phyloP scores from a whole-genome alignment of 2,113 vertebrate genomes.

The Toxotes chatareus region DNA sequence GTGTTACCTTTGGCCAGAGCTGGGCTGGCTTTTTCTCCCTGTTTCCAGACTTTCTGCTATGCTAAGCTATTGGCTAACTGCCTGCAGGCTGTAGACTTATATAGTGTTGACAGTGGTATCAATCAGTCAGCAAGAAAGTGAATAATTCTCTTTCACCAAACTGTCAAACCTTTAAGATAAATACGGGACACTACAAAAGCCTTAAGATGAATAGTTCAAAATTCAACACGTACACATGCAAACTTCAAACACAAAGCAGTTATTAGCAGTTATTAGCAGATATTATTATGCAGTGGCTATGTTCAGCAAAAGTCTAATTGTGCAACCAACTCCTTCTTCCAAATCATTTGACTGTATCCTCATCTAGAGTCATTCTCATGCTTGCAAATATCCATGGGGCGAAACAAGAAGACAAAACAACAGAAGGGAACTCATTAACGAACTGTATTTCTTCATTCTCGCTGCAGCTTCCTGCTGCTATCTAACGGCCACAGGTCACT shows the following conservation, averaged over 20 bases:
- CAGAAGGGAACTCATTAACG: slow-evolving; percentile 17
- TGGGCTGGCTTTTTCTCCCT: too few relatives aligned
- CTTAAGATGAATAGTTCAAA: background rate
- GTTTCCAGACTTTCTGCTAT: too few relatives aligned
- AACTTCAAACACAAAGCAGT: background rate
- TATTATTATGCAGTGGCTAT: background rate
- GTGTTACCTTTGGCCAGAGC: too few relatives aligned
- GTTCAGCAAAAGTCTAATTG: background rate
- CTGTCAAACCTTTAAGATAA: too few relatives aligned
- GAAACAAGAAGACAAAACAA: slow-evolving; percentile 4
- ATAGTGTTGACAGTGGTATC: too few relatives aligned
- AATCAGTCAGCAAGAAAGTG: background rate
- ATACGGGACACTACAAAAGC: background rate
- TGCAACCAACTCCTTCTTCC: background rate
- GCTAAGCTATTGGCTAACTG: too few relatives aligned
- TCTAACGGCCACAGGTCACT: slow-evolving; percentile 56
- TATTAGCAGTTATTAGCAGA: too few relatives aligned
- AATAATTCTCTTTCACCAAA: background rate
- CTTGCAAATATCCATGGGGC: slow-evolving; percentile 12
- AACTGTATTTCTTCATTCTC: background rate
- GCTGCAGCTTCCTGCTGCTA: slow-evolving; percentile 47
- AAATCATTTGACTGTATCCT: background rate
- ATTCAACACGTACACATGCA: too few relatives aligned
- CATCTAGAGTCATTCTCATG: background rate
- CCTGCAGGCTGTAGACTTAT: too few relatives aligned